Percentiles rank a stretch among this genome's conserved stretches.
Evolutionary conservation across 2,797 vertebrate species (phyloP).

Genomic region (Sebastes wilsoni): DNA sequence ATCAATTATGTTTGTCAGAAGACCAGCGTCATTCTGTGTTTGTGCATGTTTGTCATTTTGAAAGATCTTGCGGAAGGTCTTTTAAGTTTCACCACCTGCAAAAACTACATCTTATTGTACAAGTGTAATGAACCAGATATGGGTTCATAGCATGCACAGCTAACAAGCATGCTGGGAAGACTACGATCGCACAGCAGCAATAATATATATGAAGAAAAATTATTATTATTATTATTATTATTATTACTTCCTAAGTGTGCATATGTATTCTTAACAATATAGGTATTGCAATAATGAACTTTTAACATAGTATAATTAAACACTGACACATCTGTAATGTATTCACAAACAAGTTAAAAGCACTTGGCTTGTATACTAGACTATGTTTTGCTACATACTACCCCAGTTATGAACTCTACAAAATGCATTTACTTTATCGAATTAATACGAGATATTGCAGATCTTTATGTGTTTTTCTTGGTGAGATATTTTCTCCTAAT

Average conservation of each 20-base stretch:
- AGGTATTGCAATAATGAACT: not conserved
- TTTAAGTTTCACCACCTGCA: slow-evolving; percentile 8
- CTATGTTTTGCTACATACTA: not conserved
- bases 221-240: too few relatives aligned
- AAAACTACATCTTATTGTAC: slow-evolving; percentile 12
- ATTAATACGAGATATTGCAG: not conserved
- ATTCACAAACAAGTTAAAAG: not conserved
- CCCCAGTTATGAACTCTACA: not conserved
- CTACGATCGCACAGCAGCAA: not conserved
- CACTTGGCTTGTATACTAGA: not conserved
- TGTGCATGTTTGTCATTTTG: slow-evolving; percentile 27
- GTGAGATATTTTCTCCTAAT: not conserved
- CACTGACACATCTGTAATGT: too few relatives aligned
- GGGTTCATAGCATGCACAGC: not conserved
- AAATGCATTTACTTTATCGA: not conserved
- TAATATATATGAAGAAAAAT: not conserved
- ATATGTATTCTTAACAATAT: not conserved
- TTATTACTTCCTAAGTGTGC: not conserved
- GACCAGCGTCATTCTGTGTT: slow-evolving; percentile 24
- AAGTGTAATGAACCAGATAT: not conserved
- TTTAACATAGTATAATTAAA: not conserved
- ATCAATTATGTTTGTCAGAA: slow-evolving; percentile 53
- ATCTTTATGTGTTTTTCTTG: not conserved
- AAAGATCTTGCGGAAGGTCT: slow-evolving; percentile 31
- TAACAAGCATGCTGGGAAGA: not conserved